Conservation (phyloP, 2,888 invertebrate species). For the Lasioglossum calceatum region DNA sequence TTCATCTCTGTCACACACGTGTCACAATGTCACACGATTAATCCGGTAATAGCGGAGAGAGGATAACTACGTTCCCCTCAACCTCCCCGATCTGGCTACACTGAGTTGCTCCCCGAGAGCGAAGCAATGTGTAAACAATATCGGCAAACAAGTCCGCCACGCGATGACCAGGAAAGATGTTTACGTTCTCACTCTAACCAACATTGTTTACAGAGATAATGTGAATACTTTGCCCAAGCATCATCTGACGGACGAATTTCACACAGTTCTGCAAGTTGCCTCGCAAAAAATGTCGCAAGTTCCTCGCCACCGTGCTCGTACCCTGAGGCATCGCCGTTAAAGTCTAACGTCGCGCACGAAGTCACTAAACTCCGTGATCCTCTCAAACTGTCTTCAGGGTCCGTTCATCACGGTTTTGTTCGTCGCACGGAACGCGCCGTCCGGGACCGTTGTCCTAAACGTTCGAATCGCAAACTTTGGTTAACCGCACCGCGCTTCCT, state of each 20-base stretch:
- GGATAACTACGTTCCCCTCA: too few relatives aligned
- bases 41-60: too few relatives aligned
- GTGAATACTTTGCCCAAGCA: background rate
- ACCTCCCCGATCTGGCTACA: too few relatives aligned
- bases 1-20: too few relatives aligned
- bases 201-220: background rate
- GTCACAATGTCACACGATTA: too few relatives aligned
- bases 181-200: background rate
- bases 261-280: background rate
- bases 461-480: constrained; percentile 68
- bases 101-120: too few relatives aligned
- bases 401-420: background rate
- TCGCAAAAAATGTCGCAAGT: background rate
- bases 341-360: background rate
- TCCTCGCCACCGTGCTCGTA: background rate
- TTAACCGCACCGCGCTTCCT: constrained; percentile 76
- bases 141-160: background rate
- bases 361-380: background rate
- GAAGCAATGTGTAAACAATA: background rate
- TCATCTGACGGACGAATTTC: background rate
- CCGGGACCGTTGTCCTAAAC: constrained; percentile 35
- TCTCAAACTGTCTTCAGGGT: background rate
- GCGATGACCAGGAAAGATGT: background rate
- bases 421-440: background rate
- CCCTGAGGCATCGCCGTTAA: background rate